A percentile compares a stretch with the other conserved stretches of the same genome.
phyloP scores from a whole-genome alignment of 2,113 vertebrate genomes.

The Brienomyrus longianalis region DNA sequence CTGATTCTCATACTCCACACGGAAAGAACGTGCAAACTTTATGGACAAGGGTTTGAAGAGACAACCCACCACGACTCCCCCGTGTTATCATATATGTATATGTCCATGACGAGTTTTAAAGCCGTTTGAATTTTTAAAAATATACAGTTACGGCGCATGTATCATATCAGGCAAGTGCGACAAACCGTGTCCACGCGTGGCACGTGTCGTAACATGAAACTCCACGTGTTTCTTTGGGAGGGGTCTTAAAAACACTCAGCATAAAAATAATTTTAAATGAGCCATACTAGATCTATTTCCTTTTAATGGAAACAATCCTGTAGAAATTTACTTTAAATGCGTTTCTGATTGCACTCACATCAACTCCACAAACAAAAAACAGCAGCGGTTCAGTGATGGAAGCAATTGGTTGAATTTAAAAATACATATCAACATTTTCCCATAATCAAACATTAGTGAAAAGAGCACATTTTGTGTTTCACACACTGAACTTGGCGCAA shows the following conservation, averaged over 20 bases:
- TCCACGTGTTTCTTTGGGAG: neutral
- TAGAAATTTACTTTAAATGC: neutral
- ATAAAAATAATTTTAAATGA: neutral
- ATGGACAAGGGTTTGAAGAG: neutral
- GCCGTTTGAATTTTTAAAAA: neutral
- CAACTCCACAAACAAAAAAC: neutral
- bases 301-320: neutral
- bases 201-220: neutral
- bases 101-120: neutral
- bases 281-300: neutral
- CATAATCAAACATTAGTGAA: neutral
- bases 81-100: neutral
- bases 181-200: neutral
- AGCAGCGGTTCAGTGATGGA: neutral
- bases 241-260: neutral
- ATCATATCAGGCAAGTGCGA: neutral
- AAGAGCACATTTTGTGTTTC: neutral
- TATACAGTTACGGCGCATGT: neutral
- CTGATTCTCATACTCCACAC: neutral
- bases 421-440: neutral
- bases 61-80: neutral
- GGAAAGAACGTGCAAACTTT: neutral
- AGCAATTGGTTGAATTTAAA: neutral
- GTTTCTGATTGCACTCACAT: neutral
- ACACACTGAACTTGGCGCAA: neutral